These are phyloP conservation scores for Aegithalos caudatus DNA, from an alignment of 2,113 vertebrate genomes.

Conservation along the genomic window DNA sequence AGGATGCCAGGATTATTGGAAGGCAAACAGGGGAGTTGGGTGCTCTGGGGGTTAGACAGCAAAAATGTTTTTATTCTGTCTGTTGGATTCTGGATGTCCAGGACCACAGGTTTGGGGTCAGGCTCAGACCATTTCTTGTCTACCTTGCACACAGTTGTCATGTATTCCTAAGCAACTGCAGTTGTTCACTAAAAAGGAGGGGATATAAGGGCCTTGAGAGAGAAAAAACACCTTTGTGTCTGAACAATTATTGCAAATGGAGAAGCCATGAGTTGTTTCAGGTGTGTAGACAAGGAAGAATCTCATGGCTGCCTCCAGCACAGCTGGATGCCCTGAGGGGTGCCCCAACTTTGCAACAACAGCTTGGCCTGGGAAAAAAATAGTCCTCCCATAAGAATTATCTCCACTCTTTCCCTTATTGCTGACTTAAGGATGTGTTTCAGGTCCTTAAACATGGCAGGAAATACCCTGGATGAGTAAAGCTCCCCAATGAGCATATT, in stretches of 20 bases:
- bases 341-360: background rate
- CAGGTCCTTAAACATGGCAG: background rate
- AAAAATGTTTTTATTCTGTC: background rate
- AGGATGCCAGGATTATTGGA: background rate
- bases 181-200: background rate
- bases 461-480: background rate
- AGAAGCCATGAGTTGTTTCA: background rate
- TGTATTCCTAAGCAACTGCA: background rate
- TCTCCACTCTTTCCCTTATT: background rate
- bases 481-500: background rate
- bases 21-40: background rate
- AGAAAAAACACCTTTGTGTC: rapidly evolving
- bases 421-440: background rate
- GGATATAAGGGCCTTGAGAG: background rate
- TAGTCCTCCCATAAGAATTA: background rate
- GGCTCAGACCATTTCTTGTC: background rate
- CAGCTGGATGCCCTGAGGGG: background rate
- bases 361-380: background rate
- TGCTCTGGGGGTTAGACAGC: background rate
- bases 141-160: background rate
- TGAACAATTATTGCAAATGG: background rate
- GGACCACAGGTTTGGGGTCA: rapidly evolving
- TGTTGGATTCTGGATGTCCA: background rate
- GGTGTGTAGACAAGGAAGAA: background rate
- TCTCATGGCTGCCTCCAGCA: background rate